Evolutionary conservation across 2,888 invertebrate genomes (phyloP).

Genomic region (Encarsia formosa): DNA sequence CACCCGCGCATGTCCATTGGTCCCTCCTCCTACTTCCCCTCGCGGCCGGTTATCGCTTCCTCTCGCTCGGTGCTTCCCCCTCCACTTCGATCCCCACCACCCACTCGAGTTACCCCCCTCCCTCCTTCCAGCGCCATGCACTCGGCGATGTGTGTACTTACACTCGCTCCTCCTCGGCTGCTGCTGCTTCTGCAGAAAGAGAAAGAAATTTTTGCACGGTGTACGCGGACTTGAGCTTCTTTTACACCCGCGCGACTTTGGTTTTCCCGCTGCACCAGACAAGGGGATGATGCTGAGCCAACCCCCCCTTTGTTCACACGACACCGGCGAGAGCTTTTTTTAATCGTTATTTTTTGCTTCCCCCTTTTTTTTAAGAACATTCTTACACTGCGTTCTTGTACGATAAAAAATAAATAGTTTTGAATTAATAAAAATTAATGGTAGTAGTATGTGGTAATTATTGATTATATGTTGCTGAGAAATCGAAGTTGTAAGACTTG

Average conservation of each 20-base stretch:
- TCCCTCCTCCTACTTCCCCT: conserved; percentile 44
- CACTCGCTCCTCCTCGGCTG: background rate
- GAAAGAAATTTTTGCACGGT: background rate
- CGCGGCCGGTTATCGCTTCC: conserved; percentile 33
- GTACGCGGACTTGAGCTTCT: background rate
- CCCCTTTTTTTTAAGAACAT: too few species aligned
- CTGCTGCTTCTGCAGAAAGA: background rate
- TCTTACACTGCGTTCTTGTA: too few species aligned
- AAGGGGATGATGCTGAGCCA: too few species aligned
- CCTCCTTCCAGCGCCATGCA: background rate
- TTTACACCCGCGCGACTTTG: background rate
- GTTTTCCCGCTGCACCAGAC: too few species aligned
- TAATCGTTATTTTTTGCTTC: too few species aligned
- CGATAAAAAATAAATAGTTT: too few species aligned
- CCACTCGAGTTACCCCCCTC: background rate
- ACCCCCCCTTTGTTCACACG: too few species aligned
- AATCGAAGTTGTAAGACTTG: too few species aligned
- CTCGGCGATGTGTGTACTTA: background rate
- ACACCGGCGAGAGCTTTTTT: too few species aligned
- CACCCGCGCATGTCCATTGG: conserved; percentile 58
- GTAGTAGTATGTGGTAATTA: too few species aligned
- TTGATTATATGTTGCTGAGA: too few species aligned
- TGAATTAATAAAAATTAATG: too few species aligned
- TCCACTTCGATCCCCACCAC: background rate
- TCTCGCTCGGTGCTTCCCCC: conserved; percentile 20